phyloP scores from a whole-genome alignment of 2,888 invertebrate genomes.

The Saturnia japonica region DNA sequence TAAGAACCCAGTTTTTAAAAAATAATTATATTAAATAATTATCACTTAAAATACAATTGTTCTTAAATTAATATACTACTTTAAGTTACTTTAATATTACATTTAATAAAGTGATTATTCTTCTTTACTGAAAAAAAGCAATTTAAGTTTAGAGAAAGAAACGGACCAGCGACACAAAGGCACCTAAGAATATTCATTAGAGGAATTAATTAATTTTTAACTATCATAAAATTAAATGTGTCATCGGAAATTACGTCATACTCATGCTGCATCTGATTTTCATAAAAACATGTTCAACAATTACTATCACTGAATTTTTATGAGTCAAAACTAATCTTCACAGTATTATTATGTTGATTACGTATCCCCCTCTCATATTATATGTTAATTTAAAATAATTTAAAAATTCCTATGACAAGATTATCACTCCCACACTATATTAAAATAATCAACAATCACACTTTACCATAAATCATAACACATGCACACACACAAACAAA shows the following conservation, averaged over 20 bases:
- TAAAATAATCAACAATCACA: slow-evolving; percentile 40
- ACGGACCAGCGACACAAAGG: background rate
- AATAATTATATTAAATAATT: no score
- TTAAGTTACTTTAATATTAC: no score
- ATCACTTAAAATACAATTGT: no score
- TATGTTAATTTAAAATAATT: slow-evolving; percentile 22
- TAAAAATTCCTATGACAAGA: slow-evolving; percentile 18
- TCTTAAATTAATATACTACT: no score
- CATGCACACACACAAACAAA: slow-evolving; percentile 31
- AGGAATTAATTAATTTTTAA: background rate
- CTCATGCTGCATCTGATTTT: slow-evolving; percentile 9
- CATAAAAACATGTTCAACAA: background rate
- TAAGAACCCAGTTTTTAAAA: no score
- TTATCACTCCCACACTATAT: slow-evolving; percentile 29
- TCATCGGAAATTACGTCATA: background rate
- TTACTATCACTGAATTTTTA: slow-evolving; percentile 16
- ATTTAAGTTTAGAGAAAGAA: background rate
- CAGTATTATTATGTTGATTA: slow-evolving; percentile 13
- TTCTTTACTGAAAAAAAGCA: background rate
- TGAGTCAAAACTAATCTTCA: slow-evolving; percentile 6
- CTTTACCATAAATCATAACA: slow-evolving; percentile 58
- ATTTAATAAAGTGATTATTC: no score
- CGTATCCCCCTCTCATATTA: slow-evolving; percentile 17
- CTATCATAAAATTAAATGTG: background rate
- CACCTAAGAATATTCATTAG: background rate